Conservation (phyloP, 2,113 vertebrate genomes). For the Tragelaphus imberbis region DNA sequence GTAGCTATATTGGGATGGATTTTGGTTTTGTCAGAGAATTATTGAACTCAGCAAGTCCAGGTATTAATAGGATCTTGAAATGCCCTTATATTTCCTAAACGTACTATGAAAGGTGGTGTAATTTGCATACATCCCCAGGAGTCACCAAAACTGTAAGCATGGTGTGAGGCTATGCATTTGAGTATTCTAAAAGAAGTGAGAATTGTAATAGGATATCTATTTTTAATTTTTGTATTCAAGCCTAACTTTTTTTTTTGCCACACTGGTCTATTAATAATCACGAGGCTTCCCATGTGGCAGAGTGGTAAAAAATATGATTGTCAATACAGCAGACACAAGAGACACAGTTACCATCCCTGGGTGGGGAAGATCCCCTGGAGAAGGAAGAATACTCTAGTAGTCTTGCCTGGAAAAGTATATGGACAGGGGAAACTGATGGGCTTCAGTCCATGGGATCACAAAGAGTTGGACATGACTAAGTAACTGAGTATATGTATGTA, state of each 20-base stretch:
- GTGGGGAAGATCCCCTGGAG: not conserved
- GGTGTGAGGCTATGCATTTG: not conserved
- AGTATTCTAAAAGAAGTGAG: not conserved
- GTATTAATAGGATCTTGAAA: not conserved
- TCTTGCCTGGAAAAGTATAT: not conserved
- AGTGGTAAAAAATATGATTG: not conserved
- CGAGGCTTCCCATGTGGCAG: not conserved
- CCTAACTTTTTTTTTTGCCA: not conserved
- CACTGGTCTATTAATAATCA: not conserved
- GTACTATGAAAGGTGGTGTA: not conserved
- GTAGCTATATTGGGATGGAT: not conserved
- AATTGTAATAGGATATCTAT: not conserved
- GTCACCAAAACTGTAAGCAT: not conserved
- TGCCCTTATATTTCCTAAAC: not conserved
- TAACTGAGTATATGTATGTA: not conserved
- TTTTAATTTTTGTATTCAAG: not conserved
- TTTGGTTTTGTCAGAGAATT: not conserved
- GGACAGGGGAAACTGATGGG: not conserved
- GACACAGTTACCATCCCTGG: not conserved
- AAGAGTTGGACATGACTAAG: not conserved
- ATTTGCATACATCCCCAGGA: not conserved
- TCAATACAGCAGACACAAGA: not conserved
- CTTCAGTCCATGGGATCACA: not conserved
- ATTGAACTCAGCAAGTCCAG: not conserved
- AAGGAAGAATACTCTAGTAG: not conserved